phyloP scores from a whole-genome alignment of 2,888 invertebrate genomes.

The Lasius fuliginosus region DNA sequence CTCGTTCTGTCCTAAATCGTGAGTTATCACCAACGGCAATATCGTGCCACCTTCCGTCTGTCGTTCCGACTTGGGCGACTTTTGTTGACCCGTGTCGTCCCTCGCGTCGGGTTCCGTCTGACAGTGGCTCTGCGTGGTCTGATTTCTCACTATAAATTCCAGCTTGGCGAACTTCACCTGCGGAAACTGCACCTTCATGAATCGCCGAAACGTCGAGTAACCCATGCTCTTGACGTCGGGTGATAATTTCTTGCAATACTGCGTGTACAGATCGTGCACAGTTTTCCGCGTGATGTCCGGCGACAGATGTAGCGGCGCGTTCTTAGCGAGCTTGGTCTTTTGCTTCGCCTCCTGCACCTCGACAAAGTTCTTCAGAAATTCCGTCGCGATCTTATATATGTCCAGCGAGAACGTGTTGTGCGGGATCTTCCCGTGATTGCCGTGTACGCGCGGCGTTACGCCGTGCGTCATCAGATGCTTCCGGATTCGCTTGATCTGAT shows the following conservation, averaged over 20 bases:
- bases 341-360: slow-evolving; percentile 89
- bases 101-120: slow-evolving; percentile 67
- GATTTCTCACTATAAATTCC: slow-evolving; percentile 84
- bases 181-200: slow-evolving; percentile 94
- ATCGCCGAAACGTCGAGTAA: slow-evolving; percentile 93
- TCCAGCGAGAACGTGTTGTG: slow-evolving; percentile 93
- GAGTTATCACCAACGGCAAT: slow-evolving; percentile 80
- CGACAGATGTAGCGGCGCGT: slow-evolving; percentile 87
- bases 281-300: slow-evolving; percentile 90
- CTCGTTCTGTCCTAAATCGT: slow-evolving; percentile 72
- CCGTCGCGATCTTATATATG: slow-evolving; percentile 92
- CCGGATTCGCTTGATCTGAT: slow-evolving; percentile 92
- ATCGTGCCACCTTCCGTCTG: slow-evolving; percentile 69
- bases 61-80: slow-evolving; percentile 62
- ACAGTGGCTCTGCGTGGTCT: slow-evolving; percentile 65
- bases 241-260: slow-evolving; percentile 91
- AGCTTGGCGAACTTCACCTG: slow-evolving; percentile 90
- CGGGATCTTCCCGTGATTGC: slow-evolving; percentile 93
- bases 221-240: slow-evolving; percentile 92
- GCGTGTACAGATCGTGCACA: slow-evolving; percentile 91
- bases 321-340: slow-evolving; percentile 87
- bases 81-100: slow-evolving; percentile 57
- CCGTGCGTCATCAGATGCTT: slow-evolving; percentile 94
- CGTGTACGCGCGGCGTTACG: slow-evolving; percentile 92
- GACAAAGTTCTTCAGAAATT: slow-evolving; percentile 92